Percentiles rank a stretch among this genome's conserved stretches.
Conservation (phyloP, 1,140 invertebrate genomes). For the Drosophila funebris region DNA sequence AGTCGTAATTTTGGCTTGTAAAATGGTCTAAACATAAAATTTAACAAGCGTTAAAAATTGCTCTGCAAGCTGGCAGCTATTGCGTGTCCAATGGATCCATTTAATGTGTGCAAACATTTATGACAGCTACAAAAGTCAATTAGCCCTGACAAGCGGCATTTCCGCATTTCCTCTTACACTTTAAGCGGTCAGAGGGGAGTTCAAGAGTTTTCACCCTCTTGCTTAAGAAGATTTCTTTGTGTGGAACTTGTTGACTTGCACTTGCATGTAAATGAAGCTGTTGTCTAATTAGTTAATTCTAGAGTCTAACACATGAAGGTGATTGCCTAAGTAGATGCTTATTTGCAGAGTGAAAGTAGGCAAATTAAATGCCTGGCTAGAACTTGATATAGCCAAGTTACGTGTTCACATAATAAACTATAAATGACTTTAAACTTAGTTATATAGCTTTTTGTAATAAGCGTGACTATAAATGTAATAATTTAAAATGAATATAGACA, state of each 20-base stretch:
- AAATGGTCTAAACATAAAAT: conserved; percentile 55
- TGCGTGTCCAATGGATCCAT: conserved; percentile 18
- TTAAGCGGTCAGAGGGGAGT: not conserved
- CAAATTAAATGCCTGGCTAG: no score
- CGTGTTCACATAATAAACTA: no score
- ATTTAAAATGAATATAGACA: no score
- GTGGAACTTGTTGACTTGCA: conserved; percentile 8
- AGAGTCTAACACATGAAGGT: conserved; percentile 45
- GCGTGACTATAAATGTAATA: no score
- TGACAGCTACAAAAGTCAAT: conserved; percentile 70
- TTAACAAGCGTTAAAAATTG: conserved; percentile 53
- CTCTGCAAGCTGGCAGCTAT: conserved; percentile 47
- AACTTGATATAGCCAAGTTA: no score
- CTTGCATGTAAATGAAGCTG: conserved; percentile 32
- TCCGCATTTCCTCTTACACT: conserved; percentile 1
- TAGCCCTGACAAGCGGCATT: conserved; percentile 43
- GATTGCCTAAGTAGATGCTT: conserved; percentile 31
- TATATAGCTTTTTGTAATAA: no score
- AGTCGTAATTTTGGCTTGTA: conserved; percentile 30
- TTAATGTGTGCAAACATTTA: conserved; percentile 69
- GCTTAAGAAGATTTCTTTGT: not conserved
- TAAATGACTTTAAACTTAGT: conserved; percentile 42
- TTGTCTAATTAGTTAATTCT: conserved; percentile 58
- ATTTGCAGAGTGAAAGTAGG: not conserved
- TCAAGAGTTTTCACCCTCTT: not conserved